Base-by-base conservation (phyloP, 2,113 vertebrate species). In the Cynoglossus semilaevis region DNA sequence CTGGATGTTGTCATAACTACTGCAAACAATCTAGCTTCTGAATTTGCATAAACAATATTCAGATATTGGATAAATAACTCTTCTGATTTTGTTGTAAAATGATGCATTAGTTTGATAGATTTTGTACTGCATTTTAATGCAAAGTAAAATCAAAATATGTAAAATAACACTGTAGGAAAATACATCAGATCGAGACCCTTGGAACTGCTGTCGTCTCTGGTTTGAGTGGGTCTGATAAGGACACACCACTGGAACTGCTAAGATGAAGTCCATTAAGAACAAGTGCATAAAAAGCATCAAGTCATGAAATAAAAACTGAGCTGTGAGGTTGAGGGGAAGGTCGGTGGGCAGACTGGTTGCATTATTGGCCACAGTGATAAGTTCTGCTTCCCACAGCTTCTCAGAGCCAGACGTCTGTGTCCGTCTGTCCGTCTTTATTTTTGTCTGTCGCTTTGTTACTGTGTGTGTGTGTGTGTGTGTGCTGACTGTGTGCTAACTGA, bases 291-390 rank as follows among this genome's bases (percentile, higher is more conserved):
- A 68, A 63, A 35, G 8, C 36, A 55, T 43, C n/a, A 56, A 54
- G 57, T 61, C 44, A 57, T 57, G 4, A 69, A 67, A 67, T 48
- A 63, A 67, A 49, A 59, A 60, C 14, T 34, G 42, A 67, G 43
- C 41, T 43, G 9, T 51, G 51, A 69, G 70, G 66, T 80, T 76
- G 61, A 47, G 40, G 41, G 56, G 58, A 60, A 64, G 73, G 77
- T 78, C 41, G 45, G 60, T n/a, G 36, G 43, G 64, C 67, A 74
- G 61, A 56, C 51, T 5, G 47, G 34, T 57, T 55, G 48, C 75
- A 71, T 73, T 73, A 69, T 75, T 75, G 81, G 70, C 61, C 36
- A 0, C 51, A 49, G 57, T 67, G n/a, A 61, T 51, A 72, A 66
- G 56, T 55, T 56, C 41, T 54, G 41, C 35, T 18, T 67, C 58